Evolutionary conservation across 2,797 vertebrate genomes (phyloP).

Genomic region (Dermochelys coriacea): DNA sequence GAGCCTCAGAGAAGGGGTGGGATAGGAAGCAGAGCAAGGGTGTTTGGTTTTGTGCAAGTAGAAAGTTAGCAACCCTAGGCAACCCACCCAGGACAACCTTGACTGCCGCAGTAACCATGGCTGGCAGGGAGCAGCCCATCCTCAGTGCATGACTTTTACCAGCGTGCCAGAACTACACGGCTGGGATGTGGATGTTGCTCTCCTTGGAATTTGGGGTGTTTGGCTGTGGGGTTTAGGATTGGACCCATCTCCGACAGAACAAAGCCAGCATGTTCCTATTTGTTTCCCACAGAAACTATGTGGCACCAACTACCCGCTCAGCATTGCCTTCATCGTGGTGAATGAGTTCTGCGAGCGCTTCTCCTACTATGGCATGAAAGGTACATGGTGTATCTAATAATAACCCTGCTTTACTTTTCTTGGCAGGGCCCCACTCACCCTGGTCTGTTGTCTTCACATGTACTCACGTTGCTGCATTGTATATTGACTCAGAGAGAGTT

Average conservation of each 20-base stretch:
- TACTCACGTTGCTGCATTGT: not conserved
- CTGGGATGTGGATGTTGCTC: not conserved
- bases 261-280: not conserved
- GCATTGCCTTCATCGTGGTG: conserved; percentile 96
- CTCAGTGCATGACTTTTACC: not conserved
- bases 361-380: conserved; percentile 99
- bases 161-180: not conserved
- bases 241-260: not conserved
- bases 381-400: conserved; percentile 71
- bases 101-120: not conserved
- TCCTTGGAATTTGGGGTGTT: conserved; percentile 39
- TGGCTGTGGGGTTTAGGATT: not conserved
- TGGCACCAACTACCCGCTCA: conserved; percentile 94
- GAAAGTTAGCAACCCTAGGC: too few relatives aligned
- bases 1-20: too few relatives aligned
- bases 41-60: too few relatives aligned
- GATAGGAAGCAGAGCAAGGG: too few relatives aligned
- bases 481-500: not conserved
- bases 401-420: not conserved
- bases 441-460: not conserved
- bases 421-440: not conserved
- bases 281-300: conserved; percentile 84
- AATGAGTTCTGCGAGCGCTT: conserved; percentile 98
- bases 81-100: not conserved
- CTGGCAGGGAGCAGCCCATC: not conserved